phyloP scores from a whole-genome alignment of 1,140 invertebrate genomes.

The Drosophila azteca region DNA sequence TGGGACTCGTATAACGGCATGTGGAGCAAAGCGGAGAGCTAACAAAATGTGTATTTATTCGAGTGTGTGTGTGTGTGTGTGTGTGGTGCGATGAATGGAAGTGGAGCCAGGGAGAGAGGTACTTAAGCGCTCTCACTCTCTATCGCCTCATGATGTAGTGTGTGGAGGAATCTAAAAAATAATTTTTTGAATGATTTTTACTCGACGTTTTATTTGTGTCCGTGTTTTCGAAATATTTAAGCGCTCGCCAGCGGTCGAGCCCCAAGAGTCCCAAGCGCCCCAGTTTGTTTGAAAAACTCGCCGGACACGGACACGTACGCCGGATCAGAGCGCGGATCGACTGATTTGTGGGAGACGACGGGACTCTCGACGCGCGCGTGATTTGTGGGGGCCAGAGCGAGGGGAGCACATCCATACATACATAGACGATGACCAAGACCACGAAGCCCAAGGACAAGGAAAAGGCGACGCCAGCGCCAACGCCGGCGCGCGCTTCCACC shows the following conservation, averaged over 20 bases:
- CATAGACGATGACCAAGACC: slow-evolving; percentile 63
- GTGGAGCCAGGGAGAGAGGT: slow-evolving; percentile 27
- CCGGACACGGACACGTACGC: slow-evolving; percentile 72
- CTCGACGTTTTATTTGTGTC: slow-evolving; percentile 39
- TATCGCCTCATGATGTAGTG: slow-evolving; percentile 40
- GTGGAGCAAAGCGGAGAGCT: slow-evolving; percentile 58
- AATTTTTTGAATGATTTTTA: slow-evolving; percentile 65
- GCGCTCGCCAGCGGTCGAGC: slow-evolving; percentile 35
- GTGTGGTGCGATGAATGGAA: slow-evolving; percentile 46
- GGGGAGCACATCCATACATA: not conserved
- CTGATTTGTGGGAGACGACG: not conserved
- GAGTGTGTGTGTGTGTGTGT: slow-evolving; percentile 37
- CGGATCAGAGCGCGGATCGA: slow-evolving; percentile 45
- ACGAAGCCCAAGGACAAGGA: slow-evolving; percentile 71
- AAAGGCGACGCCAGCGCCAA: slow-evolving; percentile 11
- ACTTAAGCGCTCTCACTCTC: slow-evolving; percentile 20
- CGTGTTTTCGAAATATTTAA: slow-evolving; percentile 66
- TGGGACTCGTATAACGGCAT: slow-evolving; percentile 63
- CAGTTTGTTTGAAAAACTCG: slow-evolving; percentile 77
- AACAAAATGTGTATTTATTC: slow-evolving; percentile 46
- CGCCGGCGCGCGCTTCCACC: slow-evolving; percentile 6
- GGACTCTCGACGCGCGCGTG: too few species aligned
- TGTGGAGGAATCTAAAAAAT: slow-evolving; percentile 66
- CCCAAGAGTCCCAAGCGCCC: slow-evolving; percentile 27
- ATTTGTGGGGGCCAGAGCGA: not conserved